Evolutionary conservation across 2,888 invertebrate species (phyloP).

Genomic region (Leucophenga maculata): DNA sequence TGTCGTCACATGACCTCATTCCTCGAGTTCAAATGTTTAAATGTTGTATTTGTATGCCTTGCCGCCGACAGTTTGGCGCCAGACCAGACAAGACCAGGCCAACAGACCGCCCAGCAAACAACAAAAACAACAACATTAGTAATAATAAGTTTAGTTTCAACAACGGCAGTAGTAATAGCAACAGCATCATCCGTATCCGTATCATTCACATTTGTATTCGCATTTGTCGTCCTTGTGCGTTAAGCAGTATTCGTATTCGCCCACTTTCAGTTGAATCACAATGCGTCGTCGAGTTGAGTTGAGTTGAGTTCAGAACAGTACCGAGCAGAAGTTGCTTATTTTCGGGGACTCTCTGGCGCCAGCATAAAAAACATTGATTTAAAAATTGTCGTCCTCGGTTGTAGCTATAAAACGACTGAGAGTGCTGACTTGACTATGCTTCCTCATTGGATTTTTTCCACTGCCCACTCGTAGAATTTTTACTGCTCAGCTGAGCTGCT

Average conservation of each 20-base stretch:
- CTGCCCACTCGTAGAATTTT: too few relatives aligned
- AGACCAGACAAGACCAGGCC: neutral
- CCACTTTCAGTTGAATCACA: too few relatives aligned
- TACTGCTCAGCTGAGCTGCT: too few relatives aligned
- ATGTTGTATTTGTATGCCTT: constrained; percentile 31
- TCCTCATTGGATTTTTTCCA: too few relatives aligned
- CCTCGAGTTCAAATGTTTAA: constrained; percentile 30
- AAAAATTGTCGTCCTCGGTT: constrained; percentile 31
- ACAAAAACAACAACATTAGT: neutral
- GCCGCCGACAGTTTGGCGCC: constrained; percentile 53
- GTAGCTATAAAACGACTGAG: too few relatives aligned
- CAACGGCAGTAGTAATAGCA: constrained; percentile 38
- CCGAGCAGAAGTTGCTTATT: constrained; percentile 46
- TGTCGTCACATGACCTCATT: constrained; percentile 38
- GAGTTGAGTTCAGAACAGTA: neutral
- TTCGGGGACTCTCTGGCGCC: constrained; percentile 58
- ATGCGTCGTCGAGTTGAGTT: neutral
- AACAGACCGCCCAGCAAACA: constrained; percentile 9
- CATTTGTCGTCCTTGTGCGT: neutral
- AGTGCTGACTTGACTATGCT: too few relatives aligned
- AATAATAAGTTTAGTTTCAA: neutral
- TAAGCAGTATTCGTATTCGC: too few relatives aligned
- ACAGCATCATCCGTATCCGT: constrained; percentile 42
- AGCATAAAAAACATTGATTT: constrained; percentile 58
- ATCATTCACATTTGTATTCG: neutral